These are phyloP conservation scores for Dynastes hyllus DNA, from an alignment of 2,888 invertebrate species.

Conservation along the genomic window DNA sequence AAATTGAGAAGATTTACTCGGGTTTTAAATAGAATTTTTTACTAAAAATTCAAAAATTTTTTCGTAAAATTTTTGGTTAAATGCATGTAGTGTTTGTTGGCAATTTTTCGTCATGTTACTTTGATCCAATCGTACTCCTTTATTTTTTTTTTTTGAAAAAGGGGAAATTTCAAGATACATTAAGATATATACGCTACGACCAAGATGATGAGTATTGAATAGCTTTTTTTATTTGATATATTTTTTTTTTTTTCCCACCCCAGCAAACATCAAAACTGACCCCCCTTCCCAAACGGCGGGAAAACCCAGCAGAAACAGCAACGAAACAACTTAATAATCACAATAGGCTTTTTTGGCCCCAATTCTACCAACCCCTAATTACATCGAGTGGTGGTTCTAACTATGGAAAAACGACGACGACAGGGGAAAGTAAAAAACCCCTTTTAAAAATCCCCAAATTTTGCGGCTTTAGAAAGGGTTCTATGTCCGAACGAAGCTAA, in stretches of 20 bases:
- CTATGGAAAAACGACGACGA: slow-evolving; percentile 65
- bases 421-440: too few species aligned
- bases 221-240: neutral
- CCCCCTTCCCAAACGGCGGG: too few species aligned
- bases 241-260: neutral
- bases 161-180: too few species aligned
- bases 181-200: too few species aligned
- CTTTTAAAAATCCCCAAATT: too few species aligned
- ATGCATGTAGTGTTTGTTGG: slow-evolving; percentile 30
- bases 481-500: slow-evolving; percentile 80
- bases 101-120: slow-evolving; percentile 12
- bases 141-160: neutral
- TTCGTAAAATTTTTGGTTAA: too few species aligned
- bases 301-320: slow-evolving; percentile 65
- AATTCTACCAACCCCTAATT: slow-evolving; percentile 68
- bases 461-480: slow-evolving; percentile 75
- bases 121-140: neutral
- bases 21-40: slow-evolving; percentile 8
- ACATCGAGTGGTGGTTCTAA: slow-evolving; percentile 67
- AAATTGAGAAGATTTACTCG: slow-evolving; percentile 7
- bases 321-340: slow-evolving; percentile 73
- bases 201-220: neutral
- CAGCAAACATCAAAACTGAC: slow-evolving; percentile 70
- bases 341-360: slow-evolving; percentile 76
- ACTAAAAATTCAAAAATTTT: too few species aligned